Percentiles rank a stretch among this genome's conserved stretches.
These are phyloP conservation scores for Petrocephalus zakoni DNA, from an alignment of 2,113 vertebrate genomes.

Conservation along the genomic window DNA sequence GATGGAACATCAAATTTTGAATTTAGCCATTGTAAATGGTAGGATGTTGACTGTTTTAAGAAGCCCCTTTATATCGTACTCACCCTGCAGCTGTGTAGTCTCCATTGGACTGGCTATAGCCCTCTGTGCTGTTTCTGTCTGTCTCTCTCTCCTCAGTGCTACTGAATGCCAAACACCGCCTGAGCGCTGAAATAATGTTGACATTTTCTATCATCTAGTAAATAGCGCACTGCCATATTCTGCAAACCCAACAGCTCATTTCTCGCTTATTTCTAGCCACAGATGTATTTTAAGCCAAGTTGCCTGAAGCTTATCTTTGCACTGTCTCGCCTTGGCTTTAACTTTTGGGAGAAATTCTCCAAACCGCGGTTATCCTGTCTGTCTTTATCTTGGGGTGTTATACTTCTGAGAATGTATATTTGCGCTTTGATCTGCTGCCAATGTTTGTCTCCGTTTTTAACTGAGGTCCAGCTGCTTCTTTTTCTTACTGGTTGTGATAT, in stretches of 20 bases:
- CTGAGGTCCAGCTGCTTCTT: not conserved
- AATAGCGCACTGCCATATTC: not conserved
- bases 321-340: not conserved
- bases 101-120: not conserved
- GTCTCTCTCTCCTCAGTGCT: not conserved
- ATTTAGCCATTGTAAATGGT: not conserved
- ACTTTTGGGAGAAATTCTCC: not conserved
- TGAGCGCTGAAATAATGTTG: not conserved
- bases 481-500: not conserved
- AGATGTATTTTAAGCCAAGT: not conserved
- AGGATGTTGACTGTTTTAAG: not conserved
- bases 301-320: not conserved
- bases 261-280: not conserved
- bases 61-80: not conserved
- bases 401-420: not conserved
- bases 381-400: not conserved
- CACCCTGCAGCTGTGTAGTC: not conserved
- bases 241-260: not conserved
- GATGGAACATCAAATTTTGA: not conserved
- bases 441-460: not conserved
- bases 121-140: not conserved
- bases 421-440: not conserved
- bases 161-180: not conserved
- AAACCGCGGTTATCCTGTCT: not conserved
- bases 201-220: not conserved